phyloP scores from a whole-genome alignment of 2,797 vertebrate genomes.

The Antrozous pallidus region DNA sequence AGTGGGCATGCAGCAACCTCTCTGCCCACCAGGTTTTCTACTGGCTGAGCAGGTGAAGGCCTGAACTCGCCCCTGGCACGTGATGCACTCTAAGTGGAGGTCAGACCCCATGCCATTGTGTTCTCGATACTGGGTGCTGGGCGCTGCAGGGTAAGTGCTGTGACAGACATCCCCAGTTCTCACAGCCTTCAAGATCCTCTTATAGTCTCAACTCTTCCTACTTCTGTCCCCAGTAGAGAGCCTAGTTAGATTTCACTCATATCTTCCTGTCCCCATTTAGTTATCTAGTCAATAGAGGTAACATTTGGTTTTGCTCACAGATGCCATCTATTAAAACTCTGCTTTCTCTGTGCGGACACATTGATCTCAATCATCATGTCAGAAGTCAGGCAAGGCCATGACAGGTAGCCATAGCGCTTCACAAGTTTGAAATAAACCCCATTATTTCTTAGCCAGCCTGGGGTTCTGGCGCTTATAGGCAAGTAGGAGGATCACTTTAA shows the following conservation, averaged over 20 bases:
- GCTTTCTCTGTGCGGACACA: slow-evolving; percentile 70
- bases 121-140: neutral
- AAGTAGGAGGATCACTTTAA: slow-evolving; percentile 22
- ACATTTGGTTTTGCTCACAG: slow-evolving; percentile 62
- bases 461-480: slow-evolving; percentile 31
- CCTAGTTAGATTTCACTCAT: slow-evolving; percentile 31
- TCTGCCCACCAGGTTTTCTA: neutral
- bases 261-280: neutral
- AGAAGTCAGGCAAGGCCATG: slow-evolving; percentile 65
- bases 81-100: neutral
- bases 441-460: slow-evolving; percentile 27
- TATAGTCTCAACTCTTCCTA: neutral
- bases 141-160: neutral
- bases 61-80: neutral
- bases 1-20: neutral
- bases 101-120: neutral
- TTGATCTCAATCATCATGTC: slow-evolving; percentile 80
- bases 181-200: neutral
- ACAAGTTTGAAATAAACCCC: slow-evolving; percentile 55
- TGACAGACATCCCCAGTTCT: neutral
- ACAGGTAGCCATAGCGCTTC: slow-evolving; percentile 66
- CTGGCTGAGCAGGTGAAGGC: neutral
- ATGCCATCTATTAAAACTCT: slow-evolving; percentile 66
- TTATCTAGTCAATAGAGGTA: slow-evolving; percentile 29
- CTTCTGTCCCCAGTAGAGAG: neutral